Evolutionary conservation across 2,888 invertebrate species (phyloP).

Genomic region (Drosophila kokeensis): DNA sequence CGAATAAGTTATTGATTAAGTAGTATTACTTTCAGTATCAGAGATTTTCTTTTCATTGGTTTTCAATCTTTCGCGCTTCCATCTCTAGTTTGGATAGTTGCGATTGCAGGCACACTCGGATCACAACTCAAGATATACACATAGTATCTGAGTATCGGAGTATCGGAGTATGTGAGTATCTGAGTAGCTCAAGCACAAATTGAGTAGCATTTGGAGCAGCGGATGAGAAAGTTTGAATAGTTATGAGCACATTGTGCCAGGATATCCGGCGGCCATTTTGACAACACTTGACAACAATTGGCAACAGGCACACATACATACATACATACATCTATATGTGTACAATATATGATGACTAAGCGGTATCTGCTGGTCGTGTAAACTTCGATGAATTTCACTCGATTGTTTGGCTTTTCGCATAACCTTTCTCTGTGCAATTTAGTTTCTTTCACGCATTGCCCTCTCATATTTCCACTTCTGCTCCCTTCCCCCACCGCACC

Average conservation of each 20-base stretch:
- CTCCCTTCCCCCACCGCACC: neutral
- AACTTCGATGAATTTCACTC: neutral
- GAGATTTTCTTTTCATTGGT: neutral
- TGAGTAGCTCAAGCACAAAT: neutral
- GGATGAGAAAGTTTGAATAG: neutral
- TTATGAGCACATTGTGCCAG: constrained; percentile 7
- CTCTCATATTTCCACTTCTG: neutral
- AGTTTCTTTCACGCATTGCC: neutral
- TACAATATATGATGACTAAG: neutral
- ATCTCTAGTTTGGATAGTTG: constrained; percentile 12
- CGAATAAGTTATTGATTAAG: neutral
- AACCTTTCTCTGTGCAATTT: constrained; percentile 16
- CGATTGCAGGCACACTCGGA: constrained; percentile 5
- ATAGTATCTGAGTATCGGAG: neutral
- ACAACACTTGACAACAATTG: neutral
- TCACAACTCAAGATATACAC: constrained; percentile 5
- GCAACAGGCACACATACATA: neutral
- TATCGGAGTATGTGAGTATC: neutral
- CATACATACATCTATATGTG: neutral
- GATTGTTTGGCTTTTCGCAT: constrained; percentile 30
- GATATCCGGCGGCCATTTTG: constrained; percentile 38
- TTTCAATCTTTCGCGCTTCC: neutral
- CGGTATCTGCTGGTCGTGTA: neutral
- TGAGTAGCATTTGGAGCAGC: constrained; percentile 3
- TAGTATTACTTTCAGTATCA: neutral